phyloP scores from a whole-genome alignment of 2,888 invertebrate genomes.

The Andrena fulva region DNA sequence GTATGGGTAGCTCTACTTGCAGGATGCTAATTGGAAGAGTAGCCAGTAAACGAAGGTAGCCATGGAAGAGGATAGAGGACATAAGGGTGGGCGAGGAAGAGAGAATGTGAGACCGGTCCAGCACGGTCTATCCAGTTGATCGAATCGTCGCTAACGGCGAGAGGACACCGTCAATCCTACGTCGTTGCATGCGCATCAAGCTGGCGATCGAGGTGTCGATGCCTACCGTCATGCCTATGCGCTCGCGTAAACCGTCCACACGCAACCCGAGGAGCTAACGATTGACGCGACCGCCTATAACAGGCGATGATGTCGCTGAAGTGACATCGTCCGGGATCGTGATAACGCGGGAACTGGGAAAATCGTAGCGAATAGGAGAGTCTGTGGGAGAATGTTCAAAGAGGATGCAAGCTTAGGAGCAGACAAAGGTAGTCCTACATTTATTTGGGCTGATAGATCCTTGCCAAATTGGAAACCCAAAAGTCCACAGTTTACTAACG shows the following conservation, averaged over 20 bases:
- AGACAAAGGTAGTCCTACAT: background rate
- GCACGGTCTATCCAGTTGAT: slow-evolving; percentile 41
- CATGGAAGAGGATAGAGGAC: background rate
- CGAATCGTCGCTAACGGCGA: slow-evolving; percentile 35
- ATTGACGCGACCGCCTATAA: slow-evolving; percentile 21
- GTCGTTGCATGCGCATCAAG: slow-evolving; percentile 31
- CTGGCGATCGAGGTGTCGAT: slow-evolving; percentile 36
- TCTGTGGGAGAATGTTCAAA: background rate
- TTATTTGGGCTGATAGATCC: background rate
- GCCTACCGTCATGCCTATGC: slow-evolving; percentile 17
- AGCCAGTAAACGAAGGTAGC: slow-evolving; percentile 32
- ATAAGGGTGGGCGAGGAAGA: slow-evolving; percentile 10
- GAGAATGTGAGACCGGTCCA: slow-evolving; percentile 42
- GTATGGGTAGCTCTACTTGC: slow-evolving; percentile 29
- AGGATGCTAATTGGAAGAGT: slow-evolving; percentile 59
- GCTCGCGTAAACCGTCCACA: slow-evolving; percentile 16
- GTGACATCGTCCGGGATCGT: background rate
- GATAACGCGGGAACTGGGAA: background rate
- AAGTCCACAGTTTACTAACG: background rate
- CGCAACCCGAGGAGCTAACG: slow-evolving; percentile 16
- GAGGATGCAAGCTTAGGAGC: background rate
- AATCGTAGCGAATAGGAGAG: background rate
- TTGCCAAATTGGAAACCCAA: background rate
- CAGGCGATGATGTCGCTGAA: slow-evolving; percentile 25
- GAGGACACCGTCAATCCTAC: slow-evolving; percentile 36